phyloP scores from a whole-genome alignment of 2,888 invertebrate genomes.

The Synergus umbraculus region DNA sequence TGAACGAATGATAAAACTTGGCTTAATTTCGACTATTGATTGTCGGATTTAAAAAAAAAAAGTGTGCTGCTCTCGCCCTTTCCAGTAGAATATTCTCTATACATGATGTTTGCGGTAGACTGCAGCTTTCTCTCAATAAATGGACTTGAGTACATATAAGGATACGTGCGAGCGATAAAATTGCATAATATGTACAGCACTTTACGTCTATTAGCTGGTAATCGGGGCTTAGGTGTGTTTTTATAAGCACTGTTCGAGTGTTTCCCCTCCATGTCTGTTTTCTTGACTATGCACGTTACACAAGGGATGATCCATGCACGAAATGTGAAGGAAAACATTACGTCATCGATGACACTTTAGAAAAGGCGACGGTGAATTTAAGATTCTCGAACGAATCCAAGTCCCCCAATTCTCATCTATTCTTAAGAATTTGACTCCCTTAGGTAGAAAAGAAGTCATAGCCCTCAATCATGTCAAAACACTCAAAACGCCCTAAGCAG shows the following conservation, averaged over 20 bases:
- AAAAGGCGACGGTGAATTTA: slow-evolving; percentile 22
- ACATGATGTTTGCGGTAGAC: slow-evolving; percentile 55
- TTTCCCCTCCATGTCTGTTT: neutral
- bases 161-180: slow-evolving; percentile 24
- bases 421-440: slow-evolving; percentile 4
- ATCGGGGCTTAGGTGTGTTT: slow-evolving; percentile 28
- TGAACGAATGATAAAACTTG: no score
- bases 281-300: neutral
- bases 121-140: slow-evolving; percentile 60
- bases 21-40: neutral
- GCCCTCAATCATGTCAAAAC: slow-evolving; percentile 36
- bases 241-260: slow-evolving; percentile 21
- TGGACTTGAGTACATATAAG: slow-evolving; percentile 42
- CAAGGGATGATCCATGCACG: slow-evolving; percentile 28
- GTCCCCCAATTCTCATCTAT: neutral
- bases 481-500: slow-evolving; percentile 4
- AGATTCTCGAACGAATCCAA: slow-evolving; percentile 14
- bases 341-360: slow-evolving; percentile 29
- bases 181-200: slow-evolving; percentile 23
- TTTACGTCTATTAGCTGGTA: slow-evolving; percentile 30
- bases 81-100: slow-evolving; percentile 53
- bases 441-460: slow-evolving; percentile 37
- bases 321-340: slow-evolving; percentile 27
- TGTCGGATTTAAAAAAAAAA: slow-evolving; percentile 45
- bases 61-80: slow-evolving; percentile 56